Conservation (phyloP, 2,888 invertebrate genomes). For the Malthinus seriepunctatus region DNA sequence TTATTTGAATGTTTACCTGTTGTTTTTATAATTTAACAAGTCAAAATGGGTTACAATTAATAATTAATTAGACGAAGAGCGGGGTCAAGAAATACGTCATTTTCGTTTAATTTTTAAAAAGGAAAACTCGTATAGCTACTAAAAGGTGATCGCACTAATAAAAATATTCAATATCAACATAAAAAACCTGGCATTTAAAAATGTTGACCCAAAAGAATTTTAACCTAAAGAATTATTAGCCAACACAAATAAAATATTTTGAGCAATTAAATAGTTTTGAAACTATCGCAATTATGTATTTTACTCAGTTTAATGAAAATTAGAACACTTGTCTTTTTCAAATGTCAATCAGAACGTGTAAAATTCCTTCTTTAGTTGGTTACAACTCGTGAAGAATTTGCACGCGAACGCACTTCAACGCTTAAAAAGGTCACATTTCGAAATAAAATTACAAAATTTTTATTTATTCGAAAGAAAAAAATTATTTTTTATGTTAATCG, state of each 20-base stretch:
- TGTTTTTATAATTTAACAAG: too few species aligned
- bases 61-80: neutral
- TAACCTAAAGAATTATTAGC: constrained; percentile 4
- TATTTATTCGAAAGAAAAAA: neutral
- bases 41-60: too few species aligned
- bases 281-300: neutral
- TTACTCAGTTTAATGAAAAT: too few species aligned
- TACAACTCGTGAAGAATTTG: too few species aligned
- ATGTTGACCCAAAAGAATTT: constrained; percentile 1
- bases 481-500: neutral
- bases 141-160: constrained; percentile 1
- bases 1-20: too few species aligned
- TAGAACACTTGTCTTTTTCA: neutral
- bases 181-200: neutral
- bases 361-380: too few species aligned
- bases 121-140: neutral
- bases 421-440: too few species aligned
- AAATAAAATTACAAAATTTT: too few species aligned
- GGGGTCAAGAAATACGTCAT: neutral
- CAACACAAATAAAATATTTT: constrained; percentile 2
- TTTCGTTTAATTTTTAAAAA: neutral
- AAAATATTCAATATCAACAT: neutral
- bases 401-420: too few species aligned
- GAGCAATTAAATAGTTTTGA: neutral
- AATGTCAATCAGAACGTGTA: constrained; percentile 2